Evolutionary conservation across 2,113 vertebrate genomes (phyloP).

Genomic region (Nibea coibor): DNA sequence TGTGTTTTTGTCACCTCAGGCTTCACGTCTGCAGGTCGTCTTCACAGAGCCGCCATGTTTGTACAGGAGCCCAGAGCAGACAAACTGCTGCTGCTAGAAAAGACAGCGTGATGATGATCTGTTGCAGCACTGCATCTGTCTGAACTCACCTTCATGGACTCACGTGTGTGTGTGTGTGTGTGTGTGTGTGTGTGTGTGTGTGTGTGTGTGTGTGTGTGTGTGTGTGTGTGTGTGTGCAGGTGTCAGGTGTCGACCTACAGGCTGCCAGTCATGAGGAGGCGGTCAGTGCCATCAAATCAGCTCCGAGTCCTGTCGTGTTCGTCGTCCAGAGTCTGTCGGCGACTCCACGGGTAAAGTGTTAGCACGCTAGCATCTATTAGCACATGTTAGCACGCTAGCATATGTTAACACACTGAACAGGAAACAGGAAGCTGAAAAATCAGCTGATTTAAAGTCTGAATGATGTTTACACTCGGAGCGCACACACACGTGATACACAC

Average conservation of each 20-base stretch:
- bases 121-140: too few species aligned
- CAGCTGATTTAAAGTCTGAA: background rate
- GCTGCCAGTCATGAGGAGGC: slow-evolving; percentile 92
- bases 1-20: too few species aligned
- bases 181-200: background rate
- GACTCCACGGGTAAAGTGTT: slow-evolving; percentile 86
- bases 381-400: too few species aligned
- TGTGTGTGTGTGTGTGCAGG: slow-evolving; percentile 77
- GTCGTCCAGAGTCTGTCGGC: slow-evolving; percentile 91
- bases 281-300: slow-evolving; percentile 91
- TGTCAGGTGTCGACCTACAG: slow-evolving; percentile 91
- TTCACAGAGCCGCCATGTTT: too few species aligned
- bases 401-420: too few species aligned
- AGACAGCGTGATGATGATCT: too few species aligned
- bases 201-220: slow-evolving; percentile 31
- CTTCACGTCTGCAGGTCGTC: too few species aligned
- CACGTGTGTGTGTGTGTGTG: slow-evolving; percentile 3
- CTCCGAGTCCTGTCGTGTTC: slow-evolving; percentile 91
- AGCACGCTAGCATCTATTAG: background rate
- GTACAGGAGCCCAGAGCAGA: too few species aligned
- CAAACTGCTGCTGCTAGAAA: too few species aligned
- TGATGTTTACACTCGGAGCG: background rate
- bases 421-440: too few species aligned
- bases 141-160: too few species aligned
- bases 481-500: background rate